Conservation (phyloP, 2,797 vertebrate species). For the Choloepus didactylus region DNA sequence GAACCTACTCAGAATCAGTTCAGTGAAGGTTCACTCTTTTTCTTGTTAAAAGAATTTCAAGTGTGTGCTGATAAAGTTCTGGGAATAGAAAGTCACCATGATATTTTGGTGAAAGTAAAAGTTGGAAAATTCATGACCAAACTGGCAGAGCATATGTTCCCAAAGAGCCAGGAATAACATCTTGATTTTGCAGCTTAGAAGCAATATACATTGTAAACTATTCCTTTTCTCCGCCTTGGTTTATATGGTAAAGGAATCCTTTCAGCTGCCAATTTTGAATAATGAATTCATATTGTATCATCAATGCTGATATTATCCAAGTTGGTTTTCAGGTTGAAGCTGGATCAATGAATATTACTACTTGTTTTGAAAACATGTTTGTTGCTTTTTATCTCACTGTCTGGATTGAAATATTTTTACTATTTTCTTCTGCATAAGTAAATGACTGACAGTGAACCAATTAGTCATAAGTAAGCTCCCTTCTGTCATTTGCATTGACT, state of each 20-base stretch:
- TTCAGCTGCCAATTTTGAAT: constrained; percentile 77
- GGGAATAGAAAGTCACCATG: constrained; percentile 92
- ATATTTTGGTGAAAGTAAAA: constrained; percentile 93
- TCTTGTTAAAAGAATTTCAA: constrained; percentile 90
- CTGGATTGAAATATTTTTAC: constrained; percentile 77
- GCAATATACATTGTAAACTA: constrained; percentile 68
- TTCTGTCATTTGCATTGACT: constrained; percentile 72
- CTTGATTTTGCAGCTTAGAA: constrained; percentile 73
- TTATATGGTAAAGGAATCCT: constrained; percentile 77
- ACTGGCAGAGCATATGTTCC: constrained; percentile 79
- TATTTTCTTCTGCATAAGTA: constrained; percentile 73
- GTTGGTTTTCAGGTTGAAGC: constrained; percentile 75
- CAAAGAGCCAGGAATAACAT: constrained; percentile 79
- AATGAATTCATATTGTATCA: constrained; percentile 72
- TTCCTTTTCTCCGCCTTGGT: constrained; percentile 78
- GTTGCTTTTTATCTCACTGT: constrained; percentile 78
- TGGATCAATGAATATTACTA: constrained; percentile 75
- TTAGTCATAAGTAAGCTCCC: constrained; percentile 68
- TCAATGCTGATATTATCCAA: constrained; percentile 71
- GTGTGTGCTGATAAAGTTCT: constrained; percentile 91
- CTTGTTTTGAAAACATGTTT: constrained; percentile 76
- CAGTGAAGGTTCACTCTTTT: constrained; percentile 92
- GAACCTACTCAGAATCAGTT: constrained; percentile 88
- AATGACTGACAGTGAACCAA: constrained; percentile 64
- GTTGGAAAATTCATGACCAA: constrained; percentile 92